Evolutionary conservation across 1,140 invertebrate genomes (phyloP), one percentile per base, ranked within the genome.

Genomic region (Campoletis sonorensis): DNA sequence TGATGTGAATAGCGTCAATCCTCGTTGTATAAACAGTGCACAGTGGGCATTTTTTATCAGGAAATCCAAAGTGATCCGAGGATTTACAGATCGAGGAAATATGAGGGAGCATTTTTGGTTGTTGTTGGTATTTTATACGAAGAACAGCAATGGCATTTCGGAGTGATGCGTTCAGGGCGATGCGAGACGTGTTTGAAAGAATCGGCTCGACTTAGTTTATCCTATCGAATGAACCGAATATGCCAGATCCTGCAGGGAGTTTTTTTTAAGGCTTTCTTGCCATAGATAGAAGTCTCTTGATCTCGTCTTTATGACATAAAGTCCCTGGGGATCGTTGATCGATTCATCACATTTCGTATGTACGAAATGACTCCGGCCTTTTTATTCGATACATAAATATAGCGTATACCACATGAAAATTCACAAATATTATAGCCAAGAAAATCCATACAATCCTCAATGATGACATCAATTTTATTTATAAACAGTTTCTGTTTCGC

Each of bases 311-410:
- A 67, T 67, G 23, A 27, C 26, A 86, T 91, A 88, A 92, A 90
- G 86, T 91, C 89, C 90, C 87, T 8, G 78, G 86, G 88, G 90
- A 92, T 91, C 87, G 84, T 84, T 86, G 84, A 90, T 90, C 90
- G 88, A 92, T 91, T 90, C 86, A 89, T 89, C 89, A 87, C 82
- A 79, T 78, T 82, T 86, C 80, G 40, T 45, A 77, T 77, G 73
- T 79, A n/a, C 33, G 85, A 83, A 23, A 67, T n/a, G 23, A 67
- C 61, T 5, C 23, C 23, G n/a, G 13, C 83, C 83, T 84, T 82
- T 81, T 70, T 79, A 75, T 72, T 83, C 80, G 82, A 83, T 49
- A 58, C 18, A 67, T 45, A 10, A 45, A 45, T 11, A 45, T 33
- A n/a, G n/a, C 7, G 7, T 33, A 45, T 45, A 13, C 40, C 3